These are phyloP conservation scores for Linnaemya vulpina DNA, from an alignment of 2,888 invertebrate species.

Conservation along the genomic window DNA sequence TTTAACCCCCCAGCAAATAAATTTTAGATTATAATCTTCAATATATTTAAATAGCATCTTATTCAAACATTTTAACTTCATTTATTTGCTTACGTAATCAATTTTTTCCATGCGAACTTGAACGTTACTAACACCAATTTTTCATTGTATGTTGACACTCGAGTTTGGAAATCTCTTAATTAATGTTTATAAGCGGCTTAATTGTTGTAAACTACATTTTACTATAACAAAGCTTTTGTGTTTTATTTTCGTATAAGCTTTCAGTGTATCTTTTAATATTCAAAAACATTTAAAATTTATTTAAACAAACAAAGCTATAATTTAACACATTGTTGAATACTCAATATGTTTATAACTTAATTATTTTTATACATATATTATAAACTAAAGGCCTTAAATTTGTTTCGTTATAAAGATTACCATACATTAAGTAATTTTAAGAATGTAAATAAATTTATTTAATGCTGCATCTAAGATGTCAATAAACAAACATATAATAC, in stretches of 20 bases:
- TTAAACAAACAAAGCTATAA: slow-evolving; percentile 18
- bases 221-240: not conserved
- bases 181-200: slow-evolving; percentile 65
- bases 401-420: slow-evolving; percentile 10
- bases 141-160: slow-evolving; percentile 41
- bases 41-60: not conserved
- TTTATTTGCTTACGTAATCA: too few species aligned
- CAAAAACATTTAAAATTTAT: not conserved
- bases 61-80: not conserved
- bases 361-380: slow-evolving; percentile 31
- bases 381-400: slow-evolving; percentile 13
- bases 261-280: not conserved
- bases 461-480: not conserved
- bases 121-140: not conserved
- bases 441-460: not conserved
- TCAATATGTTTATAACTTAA: slow-evolving; percentile 19
- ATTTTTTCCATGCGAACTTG: not conserved
- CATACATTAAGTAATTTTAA: not conserved
- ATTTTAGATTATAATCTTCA: too few species aligned
- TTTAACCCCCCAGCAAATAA: too few species aligned
- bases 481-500: not conserved
- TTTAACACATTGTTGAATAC: slow-evolving; percentile 34
- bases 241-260: not conserved
- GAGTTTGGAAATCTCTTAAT: slow-evolving; percentile 53
- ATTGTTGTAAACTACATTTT: slow-evolving; percentile 26